phyloP scores from a whole-genome alignment of 1,140 invertebrate species.

The Drosophila bocqueti region DNA sequence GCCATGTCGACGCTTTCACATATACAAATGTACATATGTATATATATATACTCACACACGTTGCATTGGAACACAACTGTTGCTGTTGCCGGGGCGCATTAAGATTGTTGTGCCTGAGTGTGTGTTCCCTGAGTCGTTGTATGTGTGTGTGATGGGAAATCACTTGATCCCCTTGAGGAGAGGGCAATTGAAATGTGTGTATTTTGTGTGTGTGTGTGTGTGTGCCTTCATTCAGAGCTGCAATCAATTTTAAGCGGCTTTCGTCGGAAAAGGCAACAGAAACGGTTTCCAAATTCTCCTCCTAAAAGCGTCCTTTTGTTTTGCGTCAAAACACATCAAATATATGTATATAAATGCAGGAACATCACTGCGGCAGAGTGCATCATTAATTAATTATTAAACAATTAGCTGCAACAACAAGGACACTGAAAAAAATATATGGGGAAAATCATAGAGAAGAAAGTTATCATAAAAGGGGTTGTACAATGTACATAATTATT shows the following conservation, averaged over 20 bases:
- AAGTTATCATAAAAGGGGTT: too few relatives aligned
- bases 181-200: conserved; percentile 36
- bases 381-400: conserved; percentile 14
- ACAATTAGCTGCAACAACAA: not conserved
- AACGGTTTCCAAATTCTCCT: conserved; percentile 2
- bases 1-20: conserved; percentile 38
- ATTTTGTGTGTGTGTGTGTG: not conserved
- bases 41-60: conserved; percentile 5
- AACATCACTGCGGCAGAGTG: not conserved
- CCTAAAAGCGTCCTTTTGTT: conserved; percentile 4
- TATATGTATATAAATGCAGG: not conserved
- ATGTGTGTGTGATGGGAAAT: conserved; percentile 37
- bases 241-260: conserved; percentile 62
- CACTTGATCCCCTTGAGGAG: conserved; percentile 52
- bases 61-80: conserved; percentile 71
- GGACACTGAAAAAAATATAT: not conserved
- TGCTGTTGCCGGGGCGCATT: conserved; percentile 61
- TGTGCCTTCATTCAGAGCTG: conserved; percentile 46
- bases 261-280: conserved; percentile 28
- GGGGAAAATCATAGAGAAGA: too few relatives aligned
- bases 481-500: too few relatives aligned
- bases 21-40: not conserved
- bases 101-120: conserved; percentile 20
- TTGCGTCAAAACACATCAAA: not conserved
- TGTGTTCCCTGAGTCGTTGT: conserved; percentile 8